Base-by-base conservation (phyloP, 2,888 invertebrate species). In the Blomia tropicalis region DNA sequence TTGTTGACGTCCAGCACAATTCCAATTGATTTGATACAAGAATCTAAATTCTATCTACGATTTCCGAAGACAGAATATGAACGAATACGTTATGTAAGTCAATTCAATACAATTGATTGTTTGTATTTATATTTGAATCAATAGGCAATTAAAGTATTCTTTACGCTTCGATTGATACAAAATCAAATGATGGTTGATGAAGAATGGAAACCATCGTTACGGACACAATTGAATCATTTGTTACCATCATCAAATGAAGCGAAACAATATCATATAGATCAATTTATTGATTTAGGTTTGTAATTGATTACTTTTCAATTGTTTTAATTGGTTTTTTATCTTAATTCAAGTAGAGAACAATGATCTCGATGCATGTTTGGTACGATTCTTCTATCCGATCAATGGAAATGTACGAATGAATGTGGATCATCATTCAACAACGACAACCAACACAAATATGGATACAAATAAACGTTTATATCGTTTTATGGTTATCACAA, bases 401-500 rank as follows among this genome's bases (percentile, higher is more conserved):
- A 56, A 36, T 31, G 23, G 36, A 17, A 36, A 36, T 7, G 17
- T 36, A 36, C 36, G 7, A 36, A 36, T 17, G 36, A 19, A 36
- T n/a, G n/a, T n/a, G n/a, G n/a, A n/a, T 23, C 23, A 14, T 19
- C 23, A 31, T 14, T 56, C 56, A 25, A 30, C 56, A 3, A 27
- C 56, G 4, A 5, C n/a, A 3, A 29, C 56, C 17, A 29, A 30
- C 25, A 14, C 56, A 11, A 30, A 56, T 14, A 19, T 22, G 3
- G 3, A 19, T 17, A 25, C 22, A 23, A 47, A 19, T 3, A 2
- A 2, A 2, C 83, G 83, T 31, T 71, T 70, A 7, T 81, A 92
- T 44, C 78, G 95, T n/a, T 98, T 98, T 74, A 77, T 98, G 58
- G 96, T 96, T 0, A 95, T 96, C 47, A 96, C 96, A 73, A 82